These are phyloP conservation scores for Leuciscus idus DNA, from an alignment of 2,113 vertebrate species.

Conservation along the genomic window DNA sequence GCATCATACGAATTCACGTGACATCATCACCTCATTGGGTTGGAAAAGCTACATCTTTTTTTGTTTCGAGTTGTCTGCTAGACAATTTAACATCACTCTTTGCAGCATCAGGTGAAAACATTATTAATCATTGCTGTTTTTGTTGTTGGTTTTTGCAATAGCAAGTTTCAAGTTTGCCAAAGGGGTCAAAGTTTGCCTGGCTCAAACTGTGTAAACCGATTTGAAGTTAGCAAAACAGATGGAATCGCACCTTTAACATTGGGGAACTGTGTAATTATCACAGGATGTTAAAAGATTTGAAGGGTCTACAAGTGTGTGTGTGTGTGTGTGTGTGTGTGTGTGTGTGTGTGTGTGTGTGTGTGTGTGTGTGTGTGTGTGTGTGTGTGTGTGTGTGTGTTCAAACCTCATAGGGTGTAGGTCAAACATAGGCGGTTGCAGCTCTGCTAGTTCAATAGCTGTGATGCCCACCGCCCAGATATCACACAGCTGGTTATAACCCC, in stretches of 20 bases:
- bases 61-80: not conserved
- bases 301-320: not conserved
- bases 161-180: not conserved
- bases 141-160: not conserved
- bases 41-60: not conserved
- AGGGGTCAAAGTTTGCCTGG: not conserved
- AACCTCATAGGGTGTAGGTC: conserved; percentile 65
- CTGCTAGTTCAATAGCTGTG: conserved; percentile 62
- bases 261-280: not conserved
- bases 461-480: conserved; percentile 65
- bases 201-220: not conserved
- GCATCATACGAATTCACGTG: too few species aligned
- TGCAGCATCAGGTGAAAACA: not conserved
- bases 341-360: not conserved
- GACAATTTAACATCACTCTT: not conserved
- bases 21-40: too few species aligned
- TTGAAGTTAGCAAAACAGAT: not conserved
- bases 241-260: not conserved
- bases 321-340: not conserved
- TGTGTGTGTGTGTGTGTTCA: not conserved
- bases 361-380: not conserved
- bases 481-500: conserved; percentile 79
- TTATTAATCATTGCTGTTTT: not conserved
- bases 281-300: not conserved
- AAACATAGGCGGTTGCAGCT: conserved; percentile 68